Base-by-base conservation (phyloP, 2,113 vertebrate genomes). In the Tachycineta bicolor region DNA sequence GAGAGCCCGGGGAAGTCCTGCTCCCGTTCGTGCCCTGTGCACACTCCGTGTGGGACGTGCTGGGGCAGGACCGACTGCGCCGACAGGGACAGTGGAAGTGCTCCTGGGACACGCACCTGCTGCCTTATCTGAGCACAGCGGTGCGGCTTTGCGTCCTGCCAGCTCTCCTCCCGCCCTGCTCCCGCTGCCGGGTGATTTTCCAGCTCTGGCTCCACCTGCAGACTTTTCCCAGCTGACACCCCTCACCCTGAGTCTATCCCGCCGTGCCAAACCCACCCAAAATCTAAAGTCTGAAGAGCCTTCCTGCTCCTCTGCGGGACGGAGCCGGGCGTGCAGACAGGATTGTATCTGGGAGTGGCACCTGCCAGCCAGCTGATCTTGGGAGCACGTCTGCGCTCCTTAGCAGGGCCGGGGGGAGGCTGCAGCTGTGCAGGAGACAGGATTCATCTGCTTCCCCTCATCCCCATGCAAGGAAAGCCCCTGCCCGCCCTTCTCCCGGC, bases 11-110 rank as follows among this genome's bases (percentile, higher is more conserved):
- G 50, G 28, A 24, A 29, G 21, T 9, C 25, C 18, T 28, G 52
- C n/a, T 53, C 3, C 19, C 49, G 31, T 47, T 22, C 17, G 0
- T n/a, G 64, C 16, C 41, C 65, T 2, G 12, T 23, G 5, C 29
- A 6, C 2, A 0, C 55, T 14, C 60, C 0, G 0, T 6, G 19
- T 3, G 28, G 84, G n/a, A 58, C 3, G 26, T 29, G 75, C 74
- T 12, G 69, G 12, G 52, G 69, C 47, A 12, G 78, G 52, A 41
- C 4, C 12, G 0, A 0, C 64, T 37, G 5, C 2, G 3, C 0
- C 13, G 34, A 9, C 58, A 26, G 37, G 62, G 70, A n/a, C 85
- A 18, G 16, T 13, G 7, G 55, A 5, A 3, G 25, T 44, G 34
- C 53, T 73, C 7, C 69, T 29, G 73, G 77, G 41, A 21, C 64